Percentiles rank a stretch among this genome's conserved stretches.
Evolutionary conservation across 2,113 vertebrate species (phyloP).

Genomic region (Perccottus glenii): DNA sequence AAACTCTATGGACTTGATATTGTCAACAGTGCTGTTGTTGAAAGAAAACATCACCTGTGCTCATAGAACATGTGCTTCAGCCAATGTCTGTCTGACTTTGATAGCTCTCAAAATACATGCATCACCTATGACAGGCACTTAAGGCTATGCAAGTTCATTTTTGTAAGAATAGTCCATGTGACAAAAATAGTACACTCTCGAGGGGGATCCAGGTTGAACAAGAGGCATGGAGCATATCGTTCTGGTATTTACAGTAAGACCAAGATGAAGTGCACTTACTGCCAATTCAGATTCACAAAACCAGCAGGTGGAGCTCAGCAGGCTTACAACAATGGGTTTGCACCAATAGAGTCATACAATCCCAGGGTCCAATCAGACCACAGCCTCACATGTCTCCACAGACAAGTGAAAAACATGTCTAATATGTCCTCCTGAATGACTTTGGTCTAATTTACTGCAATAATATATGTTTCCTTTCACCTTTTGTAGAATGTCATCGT

Average conservation of each 20-base stretch:
- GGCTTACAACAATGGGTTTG: constrained; percentile 20
- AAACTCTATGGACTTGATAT: constrained; percentile 1
- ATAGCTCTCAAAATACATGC: constrained; percentile 17
- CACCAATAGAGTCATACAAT: constrained; percentile 27
- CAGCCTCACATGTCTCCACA: constrained; percentile 9
- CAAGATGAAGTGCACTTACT: neutral
- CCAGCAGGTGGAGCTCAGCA: constrained; percentile 60
- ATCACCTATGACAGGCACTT: constrained; percentile 1
- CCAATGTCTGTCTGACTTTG: constrained; percentile 22
- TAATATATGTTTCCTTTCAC: constrained; percentile 44
- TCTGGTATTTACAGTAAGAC: constrained; percentile 9
- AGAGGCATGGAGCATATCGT: neutral
- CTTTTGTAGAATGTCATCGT: constrained; percentile 33
- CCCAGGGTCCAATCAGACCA: constrained; percentile 33
- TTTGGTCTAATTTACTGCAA: constrained; percentile 20
- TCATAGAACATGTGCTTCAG: constrained; percentile 3
- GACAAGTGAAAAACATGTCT: constrained; percentile 31
- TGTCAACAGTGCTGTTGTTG: constrained; percentile 4
- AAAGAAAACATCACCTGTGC: constrained; percentile 11
- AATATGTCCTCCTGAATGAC: constrained; percentile 23
- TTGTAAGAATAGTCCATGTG: constrained; percentile 9
- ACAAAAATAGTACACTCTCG: constrained; percentile 4
- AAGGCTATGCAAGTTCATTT: constrained; percentile 2
- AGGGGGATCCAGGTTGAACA: neutral
- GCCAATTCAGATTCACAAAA: constrained; percentile 1